Evolutionary conservation across 2,888 invertebrate genomes (phyloP).

Genomic region (Machimus rusticus): DNA sequence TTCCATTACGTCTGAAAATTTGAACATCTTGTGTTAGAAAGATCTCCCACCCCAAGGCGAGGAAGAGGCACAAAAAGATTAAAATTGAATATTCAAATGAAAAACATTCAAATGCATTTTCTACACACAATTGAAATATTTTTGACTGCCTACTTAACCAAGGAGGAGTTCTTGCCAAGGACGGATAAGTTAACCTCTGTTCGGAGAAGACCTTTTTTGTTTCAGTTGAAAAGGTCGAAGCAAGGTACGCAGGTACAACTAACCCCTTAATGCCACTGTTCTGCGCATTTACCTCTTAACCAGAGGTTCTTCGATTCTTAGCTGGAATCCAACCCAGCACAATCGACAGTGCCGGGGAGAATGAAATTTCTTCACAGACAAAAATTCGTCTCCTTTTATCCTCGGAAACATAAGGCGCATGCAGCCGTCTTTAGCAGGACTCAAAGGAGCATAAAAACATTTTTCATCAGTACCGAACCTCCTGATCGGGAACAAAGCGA

Average conservation of each 20-base stretch:
- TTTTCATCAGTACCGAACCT: conserved; percentile 1
- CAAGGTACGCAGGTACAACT: conserved; percentile 19
- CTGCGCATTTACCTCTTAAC: conserved; percentile 2
- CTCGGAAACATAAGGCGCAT: conserved; percentile 11
- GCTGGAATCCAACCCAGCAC: not conserved
- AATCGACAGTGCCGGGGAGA: not conserved
- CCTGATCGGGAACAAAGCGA: conserved; percentile 2
- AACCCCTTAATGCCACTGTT: not conserved
- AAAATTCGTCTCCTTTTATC: conserved; percentile 2
- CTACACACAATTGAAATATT: not conserved
- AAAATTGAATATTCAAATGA: not conserved
- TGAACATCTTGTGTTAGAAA: not conserved
- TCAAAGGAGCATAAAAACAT: conserved; percentile 5
- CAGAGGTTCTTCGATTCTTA: not conserved
- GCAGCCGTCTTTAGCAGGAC: conserved; percentile 20
- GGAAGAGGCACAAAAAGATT: not conserved
- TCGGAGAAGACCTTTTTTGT: not conserved
- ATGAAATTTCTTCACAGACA: conserved; percentile 30
- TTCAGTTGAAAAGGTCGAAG: conserved; percentile 9
- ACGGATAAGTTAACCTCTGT: not conserved
- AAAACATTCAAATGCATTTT: not conserved
- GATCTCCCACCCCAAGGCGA: not conserved
- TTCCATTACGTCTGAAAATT: not conserved
- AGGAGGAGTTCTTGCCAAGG: not conserved
- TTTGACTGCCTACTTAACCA: not conserved